These are phyloP conservation scores for Vireo griseus DNA, from an alignment of 2,797 vertebrate species.

Conservation along the genomic window DNA sequence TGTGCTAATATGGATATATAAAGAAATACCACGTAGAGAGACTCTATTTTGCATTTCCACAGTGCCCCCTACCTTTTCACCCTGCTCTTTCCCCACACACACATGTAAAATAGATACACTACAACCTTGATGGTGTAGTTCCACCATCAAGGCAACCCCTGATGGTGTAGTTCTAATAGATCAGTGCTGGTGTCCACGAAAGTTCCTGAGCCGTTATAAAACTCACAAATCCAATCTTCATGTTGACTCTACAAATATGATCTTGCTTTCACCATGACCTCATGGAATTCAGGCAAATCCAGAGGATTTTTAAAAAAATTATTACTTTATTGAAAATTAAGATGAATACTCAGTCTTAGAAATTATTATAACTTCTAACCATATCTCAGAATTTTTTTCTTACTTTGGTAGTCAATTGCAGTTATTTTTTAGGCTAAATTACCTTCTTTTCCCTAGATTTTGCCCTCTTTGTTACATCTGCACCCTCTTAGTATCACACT, in stretches of 20 bases:
- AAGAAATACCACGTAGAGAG: background rate
- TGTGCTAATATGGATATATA: background rate
- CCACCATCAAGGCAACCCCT: background rate
- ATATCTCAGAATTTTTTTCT: background rate
- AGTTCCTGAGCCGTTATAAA: background rate
- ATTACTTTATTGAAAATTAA: background rate
- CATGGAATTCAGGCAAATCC: background rate
- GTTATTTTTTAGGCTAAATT: background rate
- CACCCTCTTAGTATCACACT: background rate
- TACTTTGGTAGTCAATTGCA: background rate
- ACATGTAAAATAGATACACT: background rate
- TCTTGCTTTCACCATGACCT: background rate
- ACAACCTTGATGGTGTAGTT: fast-evolving
- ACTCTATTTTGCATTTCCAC: background rate
- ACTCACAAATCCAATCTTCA: background rate
- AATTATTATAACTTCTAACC: background rate
- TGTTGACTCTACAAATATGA: background rate
- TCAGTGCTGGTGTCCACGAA: background rate
- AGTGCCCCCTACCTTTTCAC: background rate
- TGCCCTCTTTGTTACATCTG: background rate
- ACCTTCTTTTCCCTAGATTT: background rate
- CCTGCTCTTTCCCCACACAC: background rate
- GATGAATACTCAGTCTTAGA: background rate
- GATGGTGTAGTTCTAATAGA: background rate
- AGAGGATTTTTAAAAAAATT: background rate